phyloP scores from a whole-genome alignment of 2,888 invertebrate species.

The Geotrupes spiniger region DNA sequence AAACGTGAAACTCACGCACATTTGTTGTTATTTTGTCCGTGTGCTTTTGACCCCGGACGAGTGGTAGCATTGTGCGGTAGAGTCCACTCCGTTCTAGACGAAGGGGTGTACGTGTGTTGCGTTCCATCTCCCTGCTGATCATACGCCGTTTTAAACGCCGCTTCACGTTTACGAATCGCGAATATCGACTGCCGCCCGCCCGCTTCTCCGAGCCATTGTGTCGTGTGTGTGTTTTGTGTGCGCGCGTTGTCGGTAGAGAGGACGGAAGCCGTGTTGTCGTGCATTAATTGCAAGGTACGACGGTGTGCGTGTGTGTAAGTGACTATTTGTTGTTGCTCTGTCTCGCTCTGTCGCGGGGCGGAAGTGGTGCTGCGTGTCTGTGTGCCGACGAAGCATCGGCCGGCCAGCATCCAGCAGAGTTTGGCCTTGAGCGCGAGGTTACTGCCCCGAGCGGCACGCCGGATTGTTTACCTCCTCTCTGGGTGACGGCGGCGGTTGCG shows the following conservation, averaged over 20 bases:
- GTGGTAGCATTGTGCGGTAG: slow-evolving; percentile 50
- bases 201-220: too few relatives aligned
- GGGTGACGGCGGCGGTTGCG: slow-evolving; percentile 33
- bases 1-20: slow-evolving; percentile 57
- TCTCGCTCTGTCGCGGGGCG: slow-evolving; percentile 44
- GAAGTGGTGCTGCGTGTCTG: slow-evolving; percentile 41
- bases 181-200: too few relatives aligned
- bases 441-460: slow-evolving; percentile 50
- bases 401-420: slow-evolving; percentile 47
- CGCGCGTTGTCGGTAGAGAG: too few relatives aligned
- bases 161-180: slow-evolving; percentile 7
- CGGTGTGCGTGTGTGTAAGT: neutral
- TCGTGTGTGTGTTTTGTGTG: too few relatives aligned
- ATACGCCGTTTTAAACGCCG: slow-evolving; percentile 12
- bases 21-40: slow-evolving; percentile 72
- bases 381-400: slow-evolving; percentile 36
- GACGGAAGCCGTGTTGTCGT: too few relatives aligned
- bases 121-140: slow-evolving; percentile 29
- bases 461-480: slow-evolving; percentile 48
- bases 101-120: slow-evolving; percentile 46
- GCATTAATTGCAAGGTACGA: too few relatives aligned
- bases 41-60: slow-evolving; percentile 60
- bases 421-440: slow-evolving; percentile 41
- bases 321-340: slow-evolving; percentile 42
- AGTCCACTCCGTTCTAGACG: slow-evolving; percentile 50